Conservation (phyloP, 2,888 invertebrate genomes). For the Cheilosia impressa region DNA sequence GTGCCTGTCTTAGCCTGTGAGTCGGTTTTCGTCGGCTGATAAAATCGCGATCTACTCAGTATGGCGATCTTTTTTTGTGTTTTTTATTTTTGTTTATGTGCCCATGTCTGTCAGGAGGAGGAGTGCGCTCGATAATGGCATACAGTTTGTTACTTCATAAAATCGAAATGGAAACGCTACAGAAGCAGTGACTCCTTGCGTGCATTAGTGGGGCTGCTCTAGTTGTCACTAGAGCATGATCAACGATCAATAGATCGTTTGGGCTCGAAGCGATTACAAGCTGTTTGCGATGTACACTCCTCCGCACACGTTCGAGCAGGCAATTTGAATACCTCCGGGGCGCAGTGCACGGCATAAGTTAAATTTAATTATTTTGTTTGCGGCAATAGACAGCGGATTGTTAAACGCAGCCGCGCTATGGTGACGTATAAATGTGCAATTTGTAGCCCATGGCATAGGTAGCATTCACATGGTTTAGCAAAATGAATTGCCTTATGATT, state of each 20-base stretch:
- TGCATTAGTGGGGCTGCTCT: constrained; percentile 39
- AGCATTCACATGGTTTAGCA: constrained; percentile 32
- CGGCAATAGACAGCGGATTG: constrained; percentile 66
- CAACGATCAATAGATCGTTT: constrained; percentile 44
- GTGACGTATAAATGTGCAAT: constrained; percentile 61
- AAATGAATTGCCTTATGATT: constrained; percentile 54
- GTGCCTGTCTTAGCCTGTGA: constrained; percentile 34
- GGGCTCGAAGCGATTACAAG: constrained; percentile 36
- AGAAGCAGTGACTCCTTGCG: constrained; percentile 38
- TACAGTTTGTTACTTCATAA: constrained; percentile 60
- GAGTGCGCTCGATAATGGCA: constrained; percentile 48
- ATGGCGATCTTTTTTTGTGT: constrained; percentile 1
- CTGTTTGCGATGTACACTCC: constrained; percentile 59
- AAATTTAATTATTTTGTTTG: constrained; percentile 71
- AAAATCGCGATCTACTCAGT: constrained; percentile 59
- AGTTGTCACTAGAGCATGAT: constrained; percentile 65
- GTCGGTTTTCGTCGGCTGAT: constrained; percentile 53
- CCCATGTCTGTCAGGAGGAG: constrained; percentile 53
- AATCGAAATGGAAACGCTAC: constrained; percentile 29
- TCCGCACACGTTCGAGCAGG: constrained; percentile 24
- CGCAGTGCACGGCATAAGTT: constrained; percentile 58
- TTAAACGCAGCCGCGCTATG: constrained; percentile 53
- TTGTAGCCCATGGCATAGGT: constrained; percentile 39
- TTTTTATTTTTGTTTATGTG: constrained; percentile 8
- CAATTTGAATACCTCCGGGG: constrained; percentile 51